Evolutionary conservation across 2,797 vertebrate species (phyloP).

Genomic region (Danio tinwini): DNA sequence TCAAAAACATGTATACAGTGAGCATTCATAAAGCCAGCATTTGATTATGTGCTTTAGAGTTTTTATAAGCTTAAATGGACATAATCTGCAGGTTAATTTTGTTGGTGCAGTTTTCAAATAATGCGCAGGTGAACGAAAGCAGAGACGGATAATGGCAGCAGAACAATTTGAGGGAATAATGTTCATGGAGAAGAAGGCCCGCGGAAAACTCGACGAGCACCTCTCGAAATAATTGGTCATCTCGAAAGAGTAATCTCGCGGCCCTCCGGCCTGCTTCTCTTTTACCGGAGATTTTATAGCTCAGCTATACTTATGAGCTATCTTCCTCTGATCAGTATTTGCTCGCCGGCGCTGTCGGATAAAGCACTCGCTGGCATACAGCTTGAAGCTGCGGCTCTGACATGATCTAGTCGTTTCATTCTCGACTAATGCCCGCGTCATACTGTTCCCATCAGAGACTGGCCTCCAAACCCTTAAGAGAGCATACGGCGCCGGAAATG

Average conservation of each 20-base stretch:
- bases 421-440: slow-evolving; percentile 35
- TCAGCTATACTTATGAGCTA: slow-evolving; percentile 23
- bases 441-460: slow-evolving; percentile 9
- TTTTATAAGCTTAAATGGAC: background rate
- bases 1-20: too few species aligned
- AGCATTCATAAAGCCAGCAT: slow-evolving; percentile 10
- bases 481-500: background rate
- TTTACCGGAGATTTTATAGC: slow-evolving; percentile 27
- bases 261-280: slow-evolving; percentile 26
- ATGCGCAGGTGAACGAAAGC: slow-evolving; percentile 61
- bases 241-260: slow-evolving; percentile 29
- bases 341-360: slow-evolving; percentile 31
- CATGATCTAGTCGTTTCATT: slow-evolving; percentile 45
- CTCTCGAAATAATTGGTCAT: slow-evolving; percentile 52
- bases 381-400: slow-evolving; percentile 32
- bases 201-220: slow-evolving; percentile 49
- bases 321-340: slow-evolving; percentile 27
- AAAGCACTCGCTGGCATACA: slow-evolving; percentile 26
- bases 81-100: slow-evolving; percentile 59
- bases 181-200: slow-evolving; percentile 41
- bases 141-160: slow-evolving; percentile 49
- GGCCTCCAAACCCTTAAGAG: background rate
- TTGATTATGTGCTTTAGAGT: slow-evolving; percentile 3
- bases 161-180: slow-evolving; percentile 57
- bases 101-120: slow-evolving; percentile 48